Percentiles rank a stretch among this genome's conserved stretches.
These are phyloP conservation scores for Diachasma alloeum DNA, from an alignment of 1,140 invertebrate genomes.

Conservation along the genomic window DNA sequence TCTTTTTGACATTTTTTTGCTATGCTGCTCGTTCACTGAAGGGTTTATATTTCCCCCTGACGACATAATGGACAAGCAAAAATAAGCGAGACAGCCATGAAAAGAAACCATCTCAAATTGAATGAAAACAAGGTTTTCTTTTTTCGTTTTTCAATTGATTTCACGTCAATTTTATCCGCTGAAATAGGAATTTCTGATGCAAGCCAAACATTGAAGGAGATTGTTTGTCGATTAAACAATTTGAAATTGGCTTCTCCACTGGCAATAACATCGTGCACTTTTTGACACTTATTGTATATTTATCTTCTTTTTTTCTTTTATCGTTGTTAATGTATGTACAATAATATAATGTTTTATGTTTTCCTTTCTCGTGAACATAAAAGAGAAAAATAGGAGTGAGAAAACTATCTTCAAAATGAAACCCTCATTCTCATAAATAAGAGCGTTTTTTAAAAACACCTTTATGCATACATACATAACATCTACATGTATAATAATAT, in stretches of 20 bases:
- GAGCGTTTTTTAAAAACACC: conserved; percentile 24
- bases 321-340: conserved; percentile 35
- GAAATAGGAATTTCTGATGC: background rate
- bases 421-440: conserved; percentile 37
- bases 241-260: conserved; percentile 55
- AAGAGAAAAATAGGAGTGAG: conserved; percentile 15
- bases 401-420: conserved; percentile 14
- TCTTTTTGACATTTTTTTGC: background rate
- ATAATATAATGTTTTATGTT: conserved; percentile 14
- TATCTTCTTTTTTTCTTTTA: conserved; percentile 21
- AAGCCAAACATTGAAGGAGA: background rate
- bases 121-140: background rate
- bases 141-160: background rate
- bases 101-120: conserved; percentile 59
- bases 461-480: conserved; percentile 32
- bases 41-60: conserved; percentile 50
- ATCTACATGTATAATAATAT: conserved; percentile 29
- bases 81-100: conserved; percentile 55
- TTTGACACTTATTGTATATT: conserved; percentile 49
- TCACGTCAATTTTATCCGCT: background rate
- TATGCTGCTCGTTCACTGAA: conserved; percentile 27
- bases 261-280: conserved; percentile 36
- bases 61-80: conserved; percentile 52
- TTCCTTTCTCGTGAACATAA: conserved; percentile 11
- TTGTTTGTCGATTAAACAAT: conserved; percentile 31